Conservation (phyloP, 2,797 vertebrate genomes). For the Pangasius larnaudii region DNA sequence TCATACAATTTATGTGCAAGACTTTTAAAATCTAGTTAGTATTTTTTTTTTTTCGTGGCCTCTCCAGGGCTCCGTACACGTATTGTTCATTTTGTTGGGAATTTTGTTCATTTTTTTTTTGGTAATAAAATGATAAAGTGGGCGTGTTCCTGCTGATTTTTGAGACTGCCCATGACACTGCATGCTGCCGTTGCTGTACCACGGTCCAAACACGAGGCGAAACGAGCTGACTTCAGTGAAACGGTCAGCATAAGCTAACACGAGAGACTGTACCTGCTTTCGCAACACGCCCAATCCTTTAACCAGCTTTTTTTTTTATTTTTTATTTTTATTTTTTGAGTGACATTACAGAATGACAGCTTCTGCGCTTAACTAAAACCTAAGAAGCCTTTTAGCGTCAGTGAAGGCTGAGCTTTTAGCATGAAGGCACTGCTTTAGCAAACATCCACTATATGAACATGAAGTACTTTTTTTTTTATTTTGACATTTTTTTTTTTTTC, state of each 20-base stretch:
- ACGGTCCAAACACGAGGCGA: constrained; percentile 15
- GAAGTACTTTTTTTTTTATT: constrained; percentile 65
- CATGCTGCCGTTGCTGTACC: constrained; percentile 46
- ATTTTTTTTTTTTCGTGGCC: neutral
- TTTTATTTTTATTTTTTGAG: neutral
- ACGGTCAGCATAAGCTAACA: constrained; percentile 46
- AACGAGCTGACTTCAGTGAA: constrained; percentile 44
- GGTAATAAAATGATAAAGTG: constrained; percentile 34
- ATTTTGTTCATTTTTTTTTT: neutral
- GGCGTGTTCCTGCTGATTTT: constrained; percentile 55
- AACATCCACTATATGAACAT: constrained; percentile 61
- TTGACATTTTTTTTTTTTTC: constrained; percentile 40
- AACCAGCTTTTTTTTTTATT: constrained; percentile 26
- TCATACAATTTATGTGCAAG: neutral
- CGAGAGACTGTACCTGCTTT: constrained; percentile 50
- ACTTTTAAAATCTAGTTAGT: neutral
- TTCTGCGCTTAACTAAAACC: constrained; percentile 30
- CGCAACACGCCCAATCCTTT: constrained; percentile 19
- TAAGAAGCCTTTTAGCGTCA: constrained; percentile 35
- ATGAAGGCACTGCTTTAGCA: constrained; percentile 45
- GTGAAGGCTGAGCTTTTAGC: constrained; percentile 49
- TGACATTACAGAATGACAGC: constrained; percentile 51
- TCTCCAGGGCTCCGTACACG: too few relatives aligned
- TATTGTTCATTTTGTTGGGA: neutral
- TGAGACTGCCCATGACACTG: constrained; percentile 62